Percentiles rank a stretch among this genome's conserved stretches.
Evolutionary conservation across 2,113 vertebrate species (phyloP).

Genomic region (Pterocles burchelli): DNA sequence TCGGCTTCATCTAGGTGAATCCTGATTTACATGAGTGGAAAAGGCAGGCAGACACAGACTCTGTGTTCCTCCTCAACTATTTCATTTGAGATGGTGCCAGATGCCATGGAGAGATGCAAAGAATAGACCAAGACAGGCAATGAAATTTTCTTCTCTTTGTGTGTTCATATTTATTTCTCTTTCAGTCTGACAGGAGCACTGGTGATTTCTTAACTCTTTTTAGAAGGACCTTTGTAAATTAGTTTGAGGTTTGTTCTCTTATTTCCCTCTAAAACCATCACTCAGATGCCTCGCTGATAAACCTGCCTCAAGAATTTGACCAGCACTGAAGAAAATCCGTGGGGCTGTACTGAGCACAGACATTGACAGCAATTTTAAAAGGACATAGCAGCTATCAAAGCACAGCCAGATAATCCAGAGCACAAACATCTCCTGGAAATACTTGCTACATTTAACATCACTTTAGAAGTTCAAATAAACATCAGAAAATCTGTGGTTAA

Average conservation of each 20-base stretch:
- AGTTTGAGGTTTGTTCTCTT: not conserved
- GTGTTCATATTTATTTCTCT: not conserved
- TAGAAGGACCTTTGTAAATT: not conserved
- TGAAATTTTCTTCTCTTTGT: not conserved
- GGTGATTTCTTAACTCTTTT: not conserved
- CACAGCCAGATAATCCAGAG: not conserved
- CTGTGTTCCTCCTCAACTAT: not conserved
- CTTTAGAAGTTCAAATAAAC: not conserved
- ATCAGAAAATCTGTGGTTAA: not conserved
- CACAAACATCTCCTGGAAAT: not conserved
- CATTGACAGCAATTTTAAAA: not conserved
- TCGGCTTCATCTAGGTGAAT: not conserved
- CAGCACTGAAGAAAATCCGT: not conserved
- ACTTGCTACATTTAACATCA: not conserved
- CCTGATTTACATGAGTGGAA: not conserved
- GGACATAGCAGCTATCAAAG: not conserved
- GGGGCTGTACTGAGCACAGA: not conserved
- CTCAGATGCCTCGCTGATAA: not conserved
- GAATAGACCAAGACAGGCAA: not conserved
- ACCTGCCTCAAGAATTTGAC: not conserved
- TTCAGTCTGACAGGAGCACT: not conserved
- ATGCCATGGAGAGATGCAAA: not conserved
- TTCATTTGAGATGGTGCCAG: slow-evolving; percentile 3
- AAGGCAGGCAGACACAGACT: not conserved
- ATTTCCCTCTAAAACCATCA: not conserved